These are phyloP conservation scores for Pseudachorutes palmiensis DNA, from an alignment of 1,140 invertebrate species.

Conservation along the genomic window DNA sequence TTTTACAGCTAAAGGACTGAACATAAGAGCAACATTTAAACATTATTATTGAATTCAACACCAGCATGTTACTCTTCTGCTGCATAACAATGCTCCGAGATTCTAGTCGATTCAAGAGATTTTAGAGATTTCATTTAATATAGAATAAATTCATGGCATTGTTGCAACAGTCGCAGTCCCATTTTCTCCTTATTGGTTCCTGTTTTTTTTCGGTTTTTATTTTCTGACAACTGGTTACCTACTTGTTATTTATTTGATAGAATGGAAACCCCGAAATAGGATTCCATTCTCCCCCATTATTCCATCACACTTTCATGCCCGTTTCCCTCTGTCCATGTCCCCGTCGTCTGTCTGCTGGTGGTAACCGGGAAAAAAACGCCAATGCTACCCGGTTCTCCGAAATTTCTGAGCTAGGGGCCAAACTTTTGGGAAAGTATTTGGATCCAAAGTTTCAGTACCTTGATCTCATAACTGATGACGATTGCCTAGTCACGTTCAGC, in stretches of 20 bases:
- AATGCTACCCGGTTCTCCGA: background rate
- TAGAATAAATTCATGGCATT: background rate
- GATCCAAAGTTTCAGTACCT: background rate
- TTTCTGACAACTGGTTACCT: background rate
- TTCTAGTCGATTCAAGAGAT: background rate
- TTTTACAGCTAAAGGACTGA: background rate
- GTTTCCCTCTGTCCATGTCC: background rate
- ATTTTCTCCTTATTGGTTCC: background rate
- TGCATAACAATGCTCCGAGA: background rate
- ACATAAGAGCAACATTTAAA: too few species aligned
- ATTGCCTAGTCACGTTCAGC: conserved; percentile 8
- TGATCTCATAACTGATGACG: background rate
- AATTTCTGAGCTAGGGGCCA: background rate
- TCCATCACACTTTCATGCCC: conserved; percentile 7
- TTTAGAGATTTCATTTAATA: background rate
- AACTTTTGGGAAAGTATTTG: background rate
- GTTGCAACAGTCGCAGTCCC: background rate
- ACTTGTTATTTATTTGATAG: conserved; percentile 1
- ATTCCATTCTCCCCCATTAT: background rate
- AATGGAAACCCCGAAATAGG: background rate
- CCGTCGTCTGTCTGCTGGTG: background rate
- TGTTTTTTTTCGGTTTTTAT: background rate
- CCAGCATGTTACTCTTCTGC: background rate
- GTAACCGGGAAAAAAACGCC: background rate
- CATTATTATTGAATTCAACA: conserved; percentile 7